These are phyloP conservation scores for Triplophysa bombifrons DNA, from an alignment of 2,797 vertebrate genomes.

Conservation along the genomic window DNA sequence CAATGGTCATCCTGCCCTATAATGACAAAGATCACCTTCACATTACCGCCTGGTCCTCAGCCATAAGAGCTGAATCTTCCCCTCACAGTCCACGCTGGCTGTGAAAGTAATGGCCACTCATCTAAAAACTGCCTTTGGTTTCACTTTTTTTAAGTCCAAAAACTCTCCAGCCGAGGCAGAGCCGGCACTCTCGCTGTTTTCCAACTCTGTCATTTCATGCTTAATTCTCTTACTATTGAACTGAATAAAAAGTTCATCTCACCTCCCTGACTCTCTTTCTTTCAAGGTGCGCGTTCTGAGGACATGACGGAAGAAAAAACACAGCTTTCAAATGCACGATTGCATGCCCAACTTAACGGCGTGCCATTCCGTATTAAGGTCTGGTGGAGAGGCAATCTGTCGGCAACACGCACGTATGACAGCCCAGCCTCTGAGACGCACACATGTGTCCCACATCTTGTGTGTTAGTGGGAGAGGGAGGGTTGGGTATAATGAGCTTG, in stretches of 20 bases:
- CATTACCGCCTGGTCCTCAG: constrained; percentile 31
- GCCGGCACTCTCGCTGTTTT: constrained; percentile 14
- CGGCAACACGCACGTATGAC: constrained; percentile 32
- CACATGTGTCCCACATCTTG: constrained; percentile 23
- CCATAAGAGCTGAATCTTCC: constrained; percentile 22
- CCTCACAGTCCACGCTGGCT: constrained; percentile 8
- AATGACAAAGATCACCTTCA: constrained; percentile 36
- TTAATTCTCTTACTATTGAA: constrained; percentile 43
- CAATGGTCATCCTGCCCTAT: constrained; percentile 40
- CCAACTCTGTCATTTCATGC: constrained; percentile 41
- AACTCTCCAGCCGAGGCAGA: constrained; percentile 30
- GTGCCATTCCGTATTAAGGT: constrained; percentile 70
- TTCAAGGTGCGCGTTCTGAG: not conserved
- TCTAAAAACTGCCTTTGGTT: constrained; percentile 44
- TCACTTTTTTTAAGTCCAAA: constrained; percentile 40
- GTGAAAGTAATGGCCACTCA: constrained; percentile 35
- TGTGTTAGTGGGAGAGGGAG: constrained; percentile 38
- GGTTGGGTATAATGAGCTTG: constrained; percentile 72
- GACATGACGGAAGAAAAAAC: constrained; percentile 38
- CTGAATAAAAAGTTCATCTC: constrained; percentile 35
- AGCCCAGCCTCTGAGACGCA: constrained; percentile 17
- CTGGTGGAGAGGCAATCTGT: constrained; percentile 62
- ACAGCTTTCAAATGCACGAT: constrained; percentile 38
- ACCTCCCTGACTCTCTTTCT: constrained; percentile 33
- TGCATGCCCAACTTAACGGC: constrained; percentile 64